Evolutionary conservation across 1,140 invertebrate genomes (phyloP).

Genomic region (Trypoxylus dichotomus): DNA sequence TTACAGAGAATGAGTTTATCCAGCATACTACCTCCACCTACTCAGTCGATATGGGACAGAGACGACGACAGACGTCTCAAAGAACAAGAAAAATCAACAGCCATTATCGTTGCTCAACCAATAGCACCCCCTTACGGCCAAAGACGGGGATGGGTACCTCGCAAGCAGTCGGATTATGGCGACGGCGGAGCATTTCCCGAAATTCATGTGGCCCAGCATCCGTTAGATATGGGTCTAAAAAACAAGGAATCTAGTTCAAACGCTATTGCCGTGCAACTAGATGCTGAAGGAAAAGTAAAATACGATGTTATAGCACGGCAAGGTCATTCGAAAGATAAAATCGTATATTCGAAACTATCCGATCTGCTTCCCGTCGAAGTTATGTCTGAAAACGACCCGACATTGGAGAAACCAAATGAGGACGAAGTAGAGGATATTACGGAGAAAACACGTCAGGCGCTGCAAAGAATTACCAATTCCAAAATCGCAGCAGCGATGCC

Average conservation of each 20-base stretch:
- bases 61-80: slow-evolving; percentile 79
- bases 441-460: slow-evolving; percentile 78
- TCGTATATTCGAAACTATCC: slow-evolving; percentile 93
- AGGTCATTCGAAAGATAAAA: slow-evolving; percentile 96
- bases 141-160: slow-evolving; percentile 91
- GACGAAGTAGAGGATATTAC: slow-evolving; percentile 87
- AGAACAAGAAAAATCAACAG: slow-evolving; percentile 62
- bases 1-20: slow-evolving; percentile 29
- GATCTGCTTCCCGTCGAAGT: slow-evolving; percentile 95
- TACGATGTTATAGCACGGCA: slow-evolving; percentile 95
- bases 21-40: slow-evolving; percentile 81
- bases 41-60: slow-evolving; percentile 82
- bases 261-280: slow-evolving; percentile 90
- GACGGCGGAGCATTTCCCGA: slow-evolving; percentile 99
- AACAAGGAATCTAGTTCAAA: slow-evolving; percentile 79
- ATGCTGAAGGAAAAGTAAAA: slow-evolving; percentile 93
- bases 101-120: slow-evolving; percentile 77
- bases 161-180: slow-evolving; percentile 80
- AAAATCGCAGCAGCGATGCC: slow-evolving; percentile 95
- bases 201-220: slow-evolving; percentile 96
- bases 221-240: slow-evolving; percentile 81
- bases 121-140: slow-evolving; percentile 96
- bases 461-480: slow-evolving; percentile 85
- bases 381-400: slow-evolving; percentile 86
- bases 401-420: slow-evolving; percentile 80